A percentile compares a stretch with the other conserved stretches of the same genome.
phyloP scores from a whole-genome alignment of 1,140 invertebrate genomes.

The Chironomus tepperi region DNA sequence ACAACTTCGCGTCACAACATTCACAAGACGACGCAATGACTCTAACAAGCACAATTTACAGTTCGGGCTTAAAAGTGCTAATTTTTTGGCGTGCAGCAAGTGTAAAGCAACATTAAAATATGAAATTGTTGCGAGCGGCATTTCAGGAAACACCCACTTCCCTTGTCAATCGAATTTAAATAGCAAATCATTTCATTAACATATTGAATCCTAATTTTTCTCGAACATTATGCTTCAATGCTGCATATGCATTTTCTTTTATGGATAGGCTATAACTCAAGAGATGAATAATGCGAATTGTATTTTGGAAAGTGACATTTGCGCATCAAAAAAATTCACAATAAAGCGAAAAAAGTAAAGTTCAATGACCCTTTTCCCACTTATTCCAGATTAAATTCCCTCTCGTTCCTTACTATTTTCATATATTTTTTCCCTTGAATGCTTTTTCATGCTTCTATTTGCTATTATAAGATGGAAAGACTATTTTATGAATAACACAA shows the following conservation, averaged over 20 bases:
- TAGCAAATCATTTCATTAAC: no score
- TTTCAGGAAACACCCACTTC: constrained; percentile 1
- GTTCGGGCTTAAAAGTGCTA: background rate
- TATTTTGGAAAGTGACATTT: background rate
- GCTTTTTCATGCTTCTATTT: no score
- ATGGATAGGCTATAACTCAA: no score
- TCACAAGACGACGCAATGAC: no score
- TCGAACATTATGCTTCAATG: no score
- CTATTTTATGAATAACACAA: background rate
- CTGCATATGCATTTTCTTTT: no score
- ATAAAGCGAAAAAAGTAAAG: background rate
- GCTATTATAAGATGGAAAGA: background rate
- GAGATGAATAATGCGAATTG: no score
- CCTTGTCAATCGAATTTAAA: background rate
- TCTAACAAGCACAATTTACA: background rate
- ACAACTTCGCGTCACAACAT: no score
- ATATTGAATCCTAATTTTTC: no score
- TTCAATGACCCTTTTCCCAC: background rate
- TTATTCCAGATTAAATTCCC: background rate
- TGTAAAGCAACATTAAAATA: background rate
- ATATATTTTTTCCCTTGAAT: no score
- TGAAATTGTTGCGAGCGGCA: background rate
- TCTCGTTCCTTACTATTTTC: background rate
- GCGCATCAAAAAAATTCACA: background rate
- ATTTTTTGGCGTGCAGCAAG: background rate